Percentiles rank a stretch among this genome's conserved stretches.
These are phyloP conservation scores for Bicyclus anynana DNA, from an alignment of 1,140 invertebrate genomes.

Conservation along the genomic window DNA sequence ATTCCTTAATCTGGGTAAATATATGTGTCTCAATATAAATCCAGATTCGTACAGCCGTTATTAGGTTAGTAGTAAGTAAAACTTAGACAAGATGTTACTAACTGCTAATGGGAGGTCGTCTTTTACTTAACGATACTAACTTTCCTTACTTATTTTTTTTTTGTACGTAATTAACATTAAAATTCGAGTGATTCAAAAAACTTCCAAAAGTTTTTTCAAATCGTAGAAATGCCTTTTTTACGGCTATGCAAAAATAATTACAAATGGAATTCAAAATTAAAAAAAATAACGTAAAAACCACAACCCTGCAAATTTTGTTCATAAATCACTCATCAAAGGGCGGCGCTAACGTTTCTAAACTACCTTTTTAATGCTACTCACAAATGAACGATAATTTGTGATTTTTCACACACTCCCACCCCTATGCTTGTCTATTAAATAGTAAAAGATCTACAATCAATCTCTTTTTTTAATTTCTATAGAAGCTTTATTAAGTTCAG, in stretches of 20 bases:
- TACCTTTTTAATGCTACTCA: slow-evolving; percentile 7
- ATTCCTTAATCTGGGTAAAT: no score
- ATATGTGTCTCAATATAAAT: no score
- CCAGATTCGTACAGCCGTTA: no score
- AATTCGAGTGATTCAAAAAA: no score
- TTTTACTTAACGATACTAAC: no score
- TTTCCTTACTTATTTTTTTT: no score
- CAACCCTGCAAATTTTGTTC: background rate
- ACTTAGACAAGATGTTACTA: no score
- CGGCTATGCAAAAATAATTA: background rate
- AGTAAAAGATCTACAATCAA: slow-evolving; percentile 28
- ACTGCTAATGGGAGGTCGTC: no score
- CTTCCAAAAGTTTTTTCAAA: no score
- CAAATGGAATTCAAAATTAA: background rate
- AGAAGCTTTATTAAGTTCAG: background rate
- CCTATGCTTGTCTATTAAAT: slow-evolving; percentile 13
- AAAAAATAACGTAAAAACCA: background rate
- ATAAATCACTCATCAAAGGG: slow-evolving; percentile 35
- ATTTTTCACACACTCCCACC: slow-evolving; percentile 64
- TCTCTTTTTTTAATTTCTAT: slow-evolving; percentile 20
- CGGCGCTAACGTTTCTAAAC: slow-evolving; percentile 19
- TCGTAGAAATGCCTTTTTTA: background rate
- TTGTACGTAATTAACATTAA: no score
- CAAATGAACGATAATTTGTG: slow-evolving; percentile 56
- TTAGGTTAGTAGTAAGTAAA: no score